Base-by-base conservation (phyloP, 2,113 vertebrate species). In the Oreocharis arfaki region DNA sequence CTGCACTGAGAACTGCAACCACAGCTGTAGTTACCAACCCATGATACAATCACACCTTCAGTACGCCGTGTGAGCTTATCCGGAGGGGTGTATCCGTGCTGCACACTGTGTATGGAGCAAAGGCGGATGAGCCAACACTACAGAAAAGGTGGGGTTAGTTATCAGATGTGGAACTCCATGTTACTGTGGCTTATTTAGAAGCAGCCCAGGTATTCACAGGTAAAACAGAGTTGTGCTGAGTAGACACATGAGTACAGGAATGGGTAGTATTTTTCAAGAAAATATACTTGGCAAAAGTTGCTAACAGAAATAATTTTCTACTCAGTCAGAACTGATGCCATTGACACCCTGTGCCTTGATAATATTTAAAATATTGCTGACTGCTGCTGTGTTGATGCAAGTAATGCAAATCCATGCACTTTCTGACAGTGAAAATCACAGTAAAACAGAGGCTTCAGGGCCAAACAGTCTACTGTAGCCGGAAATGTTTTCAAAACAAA, bases 401-500 rank as follows among this genome's bases (percentile, higher is more conserved):
- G 68, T 59, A 93, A 64, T 83, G 76, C 63, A 94, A 93, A 79
- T 92, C 57, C 44, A 83, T 1, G 2, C 68, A 80, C 33, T 93
- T 86, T 93, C 87, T 94, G 94, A 77, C 57, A 83, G 73, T 56
- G 84, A 94, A 91, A 91, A 96, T 46, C 59, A 83, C 47, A 84
- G 84, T 68, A 95, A 87, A 95, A 80, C 39, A 80, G 76, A 80
- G 76, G 59, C 55, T 93, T 55, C 28, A 60, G 81, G 76, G 84
- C 63, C 73, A 84, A 91, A 80, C 49, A 80, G 53, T 64, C 84
- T 80, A 37, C 76, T 84, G 55, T 39, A 84, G 63, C 81, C 87
- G 80, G 92, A 95, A 96, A 59, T 84, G 68, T 94, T 95, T 93
- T 91, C 84, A 91, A 88, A 95, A 87, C 68, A 95, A 73, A 68